A percentile compares a stretch with the other conserved stretches of the same genome.
Evolutionary conservation across 2,888 invertebrate species (phyloP).

Genomic region (Folsomia candida): DNA sequence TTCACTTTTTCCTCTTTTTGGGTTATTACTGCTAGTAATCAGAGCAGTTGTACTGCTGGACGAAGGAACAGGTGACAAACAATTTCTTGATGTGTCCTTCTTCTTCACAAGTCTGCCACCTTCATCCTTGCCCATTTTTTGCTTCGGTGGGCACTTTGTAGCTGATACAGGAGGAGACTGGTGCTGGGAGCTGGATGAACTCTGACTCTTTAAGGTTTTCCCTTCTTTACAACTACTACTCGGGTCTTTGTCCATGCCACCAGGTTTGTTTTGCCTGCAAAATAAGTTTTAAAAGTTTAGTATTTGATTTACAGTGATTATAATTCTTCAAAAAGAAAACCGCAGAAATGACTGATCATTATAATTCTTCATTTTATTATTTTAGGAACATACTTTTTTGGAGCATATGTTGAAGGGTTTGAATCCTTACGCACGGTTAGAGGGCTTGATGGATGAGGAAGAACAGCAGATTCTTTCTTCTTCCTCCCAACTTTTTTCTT

Average conservation of each 20-base stretch:
- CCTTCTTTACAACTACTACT: background rate
- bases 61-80: background rate
- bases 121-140: background rate
- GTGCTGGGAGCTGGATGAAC: background rate
- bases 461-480: slow-evolving; percentile 34
- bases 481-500: slow-evolving; percentile 33
- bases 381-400: slow-evolving; percentile 44
- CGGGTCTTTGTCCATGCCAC: background rate
- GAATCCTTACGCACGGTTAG: slow-evolving; percentile 47
- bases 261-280: background rate
- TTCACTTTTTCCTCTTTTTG: background rate
- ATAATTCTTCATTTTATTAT: background rate
- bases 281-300: no score
- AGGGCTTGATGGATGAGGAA: slow-evolving; percentile 47
- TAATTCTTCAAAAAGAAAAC: no score
- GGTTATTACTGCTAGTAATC: background rate
- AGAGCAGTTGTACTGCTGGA: background rate
- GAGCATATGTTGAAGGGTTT: slow-evolving; percentile 43
- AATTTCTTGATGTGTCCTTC: background rate
- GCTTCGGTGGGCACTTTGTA: background rate
- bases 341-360: no score
- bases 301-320: no score
- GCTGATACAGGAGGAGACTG: background rate
- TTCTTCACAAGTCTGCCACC: background rate
- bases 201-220: no score